A percentile compares a stretch with the other conserved stretches of the same genome.
Evolutionary conservation across 2,113 vertebrate species (phyloP).

Genomic region (Scalopus aquaticus): DNA sequence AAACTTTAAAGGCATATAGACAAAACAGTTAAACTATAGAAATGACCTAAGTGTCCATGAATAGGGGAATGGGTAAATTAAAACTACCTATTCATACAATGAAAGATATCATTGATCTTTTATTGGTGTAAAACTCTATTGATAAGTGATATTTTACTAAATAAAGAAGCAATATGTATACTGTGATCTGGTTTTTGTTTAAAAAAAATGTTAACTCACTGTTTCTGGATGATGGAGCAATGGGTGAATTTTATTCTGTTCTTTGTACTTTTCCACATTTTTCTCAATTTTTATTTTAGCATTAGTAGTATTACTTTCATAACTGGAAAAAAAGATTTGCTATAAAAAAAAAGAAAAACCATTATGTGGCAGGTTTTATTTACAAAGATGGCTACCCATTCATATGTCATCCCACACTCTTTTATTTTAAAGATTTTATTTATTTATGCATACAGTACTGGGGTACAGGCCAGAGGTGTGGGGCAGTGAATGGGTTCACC

Average conservation of each 20-base stretch:
- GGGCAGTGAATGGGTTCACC: no score
- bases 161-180: neutral
- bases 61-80: neutral
- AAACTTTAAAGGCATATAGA: neutral
- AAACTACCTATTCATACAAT: neutral
- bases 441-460: no score
- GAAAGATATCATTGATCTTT: neutral
- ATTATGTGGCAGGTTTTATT: neutral
- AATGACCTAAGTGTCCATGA: neutral
- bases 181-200: neutral
- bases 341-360: neutral
- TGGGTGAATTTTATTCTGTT: neutral
- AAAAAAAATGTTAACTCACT: neutral
- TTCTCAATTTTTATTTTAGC: neutral
- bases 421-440: no score
- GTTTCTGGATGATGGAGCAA: neutral
- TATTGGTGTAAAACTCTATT: neutral
- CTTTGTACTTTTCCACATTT: neutral
- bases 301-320: neutral
- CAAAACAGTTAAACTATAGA: constrained; percentile 1
- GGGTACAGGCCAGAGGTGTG: no score
- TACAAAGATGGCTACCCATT: neutral
- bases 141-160: neutral
- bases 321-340: neutral
- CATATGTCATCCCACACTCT: neutral